Evolutionary conservation across 2,888 invertebrate genomes (phyloP).

Genomic region (Agapostemon virescens): DNA sequence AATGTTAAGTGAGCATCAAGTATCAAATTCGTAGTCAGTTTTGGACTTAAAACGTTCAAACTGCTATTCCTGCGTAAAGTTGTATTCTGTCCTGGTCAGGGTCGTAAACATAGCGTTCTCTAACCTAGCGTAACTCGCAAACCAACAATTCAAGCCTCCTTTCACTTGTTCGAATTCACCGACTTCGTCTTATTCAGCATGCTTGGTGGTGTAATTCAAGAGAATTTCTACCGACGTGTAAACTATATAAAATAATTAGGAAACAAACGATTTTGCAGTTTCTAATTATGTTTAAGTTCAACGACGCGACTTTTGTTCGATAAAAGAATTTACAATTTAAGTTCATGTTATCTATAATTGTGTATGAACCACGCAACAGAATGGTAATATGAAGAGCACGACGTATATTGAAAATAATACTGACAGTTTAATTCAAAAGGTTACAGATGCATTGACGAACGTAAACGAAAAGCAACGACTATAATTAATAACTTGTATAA

Average conservation of each 20-base stretch:
- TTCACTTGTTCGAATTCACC: constrained; percentile 64
- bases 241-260: neutral
- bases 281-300: neutral
- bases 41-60: neutral
- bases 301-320: neutral
- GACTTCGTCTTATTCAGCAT: constrained; percentile 41
- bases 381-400: too few species aligned
- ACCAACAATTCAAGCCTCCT: constrained; percentile 59
- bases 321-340: neutral
- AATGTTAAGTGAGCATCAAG: neutral
- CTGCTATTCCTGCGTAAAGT: neutral
- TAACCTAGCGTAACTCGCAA: constrained; percentile 41
- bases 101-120: constrained; percentile 45
- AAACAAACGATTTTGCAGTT: neutral
- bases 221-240: neutral
- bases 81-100: constrained; percentile 54
- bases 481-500: neutral
- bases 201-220: constrained; percentile 25
- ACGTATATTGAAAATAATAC: neutral
- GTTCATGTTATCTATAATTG: neutral
- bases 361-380: neutral
- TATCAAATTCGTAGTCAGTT: neutral
- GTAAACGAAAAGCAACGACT: neutral
- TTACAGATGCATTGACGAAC: neutral
- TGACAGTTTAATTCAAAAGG: neutral